phyloP scores from a whole-genome alignment of 2,888 invertebrate genomes.

The Bellardia pandia region DNA sequence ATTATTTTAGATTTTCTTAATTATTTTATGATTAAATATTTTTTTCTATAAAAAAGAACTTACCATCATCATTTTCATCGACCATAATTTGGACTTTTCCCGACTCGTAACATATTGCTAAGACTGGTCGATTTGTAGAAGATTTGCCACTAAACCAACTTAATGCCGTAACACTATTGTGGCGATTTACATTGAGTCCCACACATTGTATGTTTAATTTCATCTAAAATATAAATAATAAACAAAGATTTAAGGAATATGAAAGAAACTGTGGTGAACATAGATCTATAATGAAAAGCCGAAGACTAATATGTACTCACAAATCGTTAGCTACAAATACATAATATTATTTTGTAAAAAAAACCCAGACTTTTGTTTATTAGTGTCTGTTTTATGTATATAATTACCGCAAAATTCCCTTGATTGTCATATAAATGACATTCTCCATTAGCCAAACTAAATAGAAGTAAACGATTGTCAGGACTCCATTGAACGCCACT shows the following conservation, averaged over 20 bases:
- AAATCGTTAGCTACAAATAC: too few relatives aligned
- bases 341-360: too few relatives aligned
- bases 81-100: constrained; percentile 95
- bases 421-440: constrained; percentile 97
- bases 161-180: constrained; percentile 89
- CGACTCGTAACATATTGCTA: constrained; percentile 94
- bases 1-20: not conserved
- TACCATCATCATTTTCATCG: constrained; percentile 94
- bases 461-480: constrained; percentile 94
- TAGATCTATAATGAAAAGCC: too few relatives aligned
- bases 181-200: constrained; percentile 84
- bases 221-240: constrained; percentile 86
- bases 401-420: constrained; percentile 90
- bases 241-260: too few relatives aligned
- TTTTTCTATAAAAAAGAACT: constrained; percentile 60
- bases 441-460: constrained; percentile 95
- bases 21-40: not conserved
- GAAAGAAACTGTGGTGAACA: too few relatives aligned
- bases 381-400: too few relatives aligned
- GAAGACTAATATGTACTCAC: too few relatives aligned
- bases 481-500: constrained; percentile 98
- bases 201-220: constrained; percentile 88
- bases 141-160: constrained; percentile 94
- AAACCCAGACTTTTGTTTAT: too few relatives aligned
- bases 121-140: constrained; percentile 90